Conservation (phyloP, 2,113 vertebrate species). For the Thunnus thynnus region DNA sequence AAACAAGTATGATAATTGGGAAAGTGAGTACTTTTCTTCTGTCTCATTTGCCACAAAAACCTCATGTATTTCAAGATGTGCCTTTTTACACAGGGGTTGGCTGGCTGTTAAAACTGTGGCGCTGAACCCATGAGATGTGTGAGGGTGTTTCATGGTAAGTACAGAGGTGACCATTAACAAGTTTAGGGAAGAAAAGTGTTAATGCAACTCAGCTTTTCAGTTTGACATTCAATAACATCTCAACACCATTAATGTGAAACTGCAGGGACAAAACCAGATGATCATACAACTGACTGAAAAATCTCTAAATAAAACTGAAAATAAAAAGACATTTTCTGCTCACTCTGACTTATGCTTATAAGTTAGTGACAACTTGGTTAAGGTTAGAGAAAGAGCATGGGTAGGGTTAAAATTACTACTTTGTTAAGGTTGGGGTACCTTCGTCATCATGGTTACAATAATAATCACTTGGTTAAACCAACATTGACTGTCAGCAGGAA, state of each 20-base stretch:
- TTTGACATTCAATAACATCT: constrained; percentile 16
- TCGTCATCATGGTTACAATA: too few relatives aligned
- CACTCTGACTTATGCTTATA: background rate
- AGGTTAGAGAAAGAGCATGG: background rate
- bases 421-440: too few relatives aligned
- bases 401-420: too few relatives aligned
- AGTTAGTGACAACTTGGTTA: background rate
- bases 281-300: constrained; percentile 4
- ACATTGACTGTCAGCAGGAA: too few relatives aligned
- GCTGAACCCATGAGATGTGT: constrained; percentile 17
- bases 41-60: background rate
- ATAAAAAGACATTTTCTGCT: background rate
- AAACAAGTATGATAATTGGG: constrained; percentile 2
- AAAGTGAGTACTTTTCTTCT: background rate
- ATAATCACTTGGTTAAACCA: too few relatives aligned
- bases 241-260: constrained; percentile 36
- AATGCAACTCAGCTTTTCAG: constrained; percentile 26
- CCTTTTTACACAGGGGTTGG: background rate
- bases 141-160: constrained; percentile 18
- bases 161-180: constrained; percentile 38
- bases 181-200: constrained; percentile 38
- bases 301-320: constrained; percentile 1
- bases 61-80: background rate
- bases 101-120: constrained; percentile 19
- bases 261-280: constrained; percentile 10